Percentiles rank a stretch among this genome's conserved stretches.
Conservation (phyloP, 2,888 invertebrate species). For the Morpho helenor region DNA sequence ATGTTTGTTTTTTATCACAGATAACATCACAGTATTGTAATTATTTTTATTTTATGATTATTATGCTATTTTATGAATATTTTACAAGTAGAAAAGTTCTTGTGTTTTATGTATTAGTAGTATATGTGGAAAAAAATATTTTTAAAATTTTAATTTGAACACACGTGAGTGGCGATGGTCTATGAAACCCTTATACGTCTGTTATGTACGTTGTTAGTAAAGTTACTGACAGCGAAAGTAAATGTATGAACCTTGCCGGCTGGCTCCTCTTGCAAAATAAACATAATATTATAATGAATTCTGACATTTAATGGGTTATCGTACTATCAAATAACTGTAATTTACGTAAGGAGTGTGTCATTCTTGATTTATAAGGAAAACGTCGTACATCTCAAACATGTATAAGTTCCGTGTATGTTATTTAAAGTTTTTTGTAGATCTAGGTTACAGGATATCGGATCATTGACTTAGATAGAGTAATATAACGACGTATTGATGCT, state of each 20-base stretch:
- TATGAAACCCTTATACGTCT: conserved; percentile 39
- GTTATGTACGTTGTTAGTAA: conserved; percentile 43
- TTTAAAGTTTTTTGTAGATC: no score
- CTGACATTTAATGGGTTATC: conserved; percentile 11
- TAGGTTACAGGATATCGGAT: no score
- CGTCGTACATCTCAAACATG: background rate
- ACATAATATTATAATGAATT: conserved; percentile 23
- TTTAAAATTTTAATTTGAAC: background rate
- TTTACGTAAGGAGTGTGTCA: conserved; percentile 7
- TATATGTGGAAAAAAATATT: no score
- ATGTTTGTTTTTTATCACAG: conserved; percentile 11
- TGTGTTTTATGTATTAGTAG: background rate
- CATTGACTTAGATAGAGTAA: no score
- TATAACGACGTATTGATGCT: no score
- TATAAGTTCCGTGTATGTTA: no score
- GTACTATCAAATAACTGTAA: conserved; percentile 11
- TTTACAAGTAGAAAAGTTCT: background rate
- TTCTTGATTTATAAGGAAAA: no score
- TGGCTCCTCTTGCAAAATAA: conserved; percentile 31
- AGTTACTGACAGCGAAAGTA: conserved; percentile 68
- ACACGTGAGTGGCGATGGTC: conserved; percentile 14
- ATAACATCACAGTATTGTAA: conserved; percentile 9
- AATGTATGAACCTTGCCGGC: conserved; percentile 34
- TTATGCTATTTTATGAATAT: no score
- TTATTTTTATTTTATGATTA: no score